phyloP scores from a whole-genome alignment of 2,888 invertebrate species.

The Lamellibrachia columna region DNA sequence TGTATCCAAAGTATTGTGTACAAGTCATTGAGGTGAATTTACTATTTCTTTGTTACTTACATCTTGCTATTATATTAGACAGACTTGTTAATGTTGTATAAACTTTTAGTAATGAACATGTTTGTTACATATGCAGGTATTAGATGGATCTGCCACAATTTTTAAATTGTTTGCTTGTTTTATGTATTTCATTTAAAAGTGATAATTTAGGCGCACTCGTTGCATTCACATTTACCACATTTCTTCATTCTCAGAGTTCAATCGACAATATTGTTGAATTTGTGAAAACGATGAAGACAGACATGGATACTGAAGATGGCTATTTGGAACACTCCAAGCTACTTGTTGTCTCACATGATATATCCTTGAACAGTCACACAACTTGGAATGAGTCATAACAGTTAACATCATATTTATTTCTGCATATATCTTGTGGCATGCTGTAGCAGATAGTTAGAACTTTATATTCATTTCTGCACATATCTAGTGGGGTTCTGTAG shows the following conservation, averaged over 20 bases:
- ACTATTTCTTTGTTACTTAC: background rate
- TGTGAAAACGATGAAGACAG: constrained; percentile 24
- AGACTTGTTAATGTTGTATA: background rate
- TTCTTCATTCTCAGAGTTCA: constrained; percentile 34
- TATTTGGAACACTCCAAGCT: constrained; percentile 36
- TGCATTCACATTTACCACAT: background rate
- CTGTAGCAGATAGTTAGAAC: too few species aligned
- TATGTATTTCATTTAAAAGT: background rate
- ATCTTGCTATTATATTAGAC: background rate
- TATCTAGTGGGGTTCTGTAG: too few species aligned
- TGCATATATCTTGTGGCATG: too few species aligned
- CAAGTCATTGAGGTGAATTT: constrained; percentile 59
- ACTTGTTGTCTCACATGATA: constrained; percentile 41
- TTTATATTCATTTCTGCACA: too few species aligned
- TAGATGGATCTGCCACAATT: background rate
- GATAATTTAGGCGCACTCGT: background rate
- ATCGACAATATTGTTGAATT: constrained; percentile 36
- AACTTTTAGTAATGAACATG: background rate
- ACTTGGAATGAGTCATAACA: background rate
- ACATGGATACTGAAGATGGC: constrained; percentile 23
- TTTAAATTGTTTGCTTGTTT: background rate
- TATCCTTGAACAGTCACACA: constrained; percentile 38
- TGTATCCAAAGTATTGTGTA: constrained; percentile 59
- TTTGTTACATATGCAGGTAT: background rate
- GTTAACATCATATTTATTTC: background rate